Evolutionary conservation across 2,888 invertebrate genomes (phyloP).

Genomic region (Andrena marginata): DNA sequence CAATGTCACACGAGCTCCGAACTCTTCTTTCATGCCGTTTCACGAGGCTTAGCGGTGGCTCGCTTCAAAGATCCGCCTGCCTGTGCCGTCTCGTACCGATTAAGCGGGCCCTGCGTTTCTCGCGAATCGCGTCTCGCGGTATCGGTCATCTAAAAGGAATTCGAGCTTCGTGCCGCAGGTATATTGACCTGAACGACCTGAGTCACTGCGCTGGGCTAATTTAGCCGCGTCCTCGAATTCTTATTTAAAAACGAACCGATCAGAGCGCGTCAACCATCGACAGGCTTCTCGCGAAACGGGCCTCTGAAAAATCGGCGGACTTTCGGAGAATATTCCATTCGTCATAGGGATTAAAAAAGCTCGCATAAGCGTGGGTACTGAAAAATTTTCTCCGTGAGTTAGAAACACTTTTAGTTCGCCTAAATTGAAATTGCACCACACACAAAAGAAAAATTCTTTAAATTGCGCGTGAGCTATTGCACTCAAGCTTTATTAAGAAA

Average conservation of each 20-base stretch:
- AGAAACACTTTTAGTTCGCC: too few species aligned
- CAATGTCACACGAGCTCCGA: slow-evolving; percentile 7
- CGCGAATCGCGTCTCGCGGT: slow-evolving; percentile 48
- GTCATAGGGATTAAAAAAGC: too few species aligned
- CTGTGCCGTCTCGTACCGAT: neutral
- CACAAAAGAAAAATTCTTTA: too few species aligned
- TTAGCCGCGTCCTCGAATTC: neutral
- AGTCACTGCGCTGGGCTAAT: slow-evolving; percentile 10
- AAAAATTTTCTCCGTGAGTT: too few species aligned
- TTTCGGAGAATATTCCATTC: too few species aligned
- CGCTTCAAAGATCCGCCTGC: neutral
- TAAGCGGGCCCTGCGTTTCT: neutral
- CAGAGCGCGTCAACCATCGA: neutral
- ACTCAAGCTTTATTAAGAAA: too few species aligned
- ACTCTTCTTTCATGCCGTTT: neutral
- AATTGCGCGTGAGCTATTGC: too few species aligned
- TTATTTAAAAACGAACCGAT: neutral
- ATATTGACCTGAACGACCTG: slow-evolving; percentile 25
- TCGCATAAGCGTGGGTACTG: too few species aligned
- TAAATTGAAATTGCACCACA: too few species aligned
- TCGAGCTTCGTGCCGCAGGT: slow-evolving; percentile 13
- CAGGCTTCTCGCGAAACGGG: too few species aligned
- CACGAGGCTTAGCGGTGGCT: neutral
- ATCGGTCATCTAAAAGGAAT: slow-evolving; percentile 40
- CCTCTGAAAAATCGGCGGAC: too few species aligned